A percentile compares a stretch with the other conserved stretches of the same genome.
These are phyloP conservation scores for Odiellus spinosus DNA, from an alignment of 2,888 invertebrate species.

Conservation along the genomic window DNA sequence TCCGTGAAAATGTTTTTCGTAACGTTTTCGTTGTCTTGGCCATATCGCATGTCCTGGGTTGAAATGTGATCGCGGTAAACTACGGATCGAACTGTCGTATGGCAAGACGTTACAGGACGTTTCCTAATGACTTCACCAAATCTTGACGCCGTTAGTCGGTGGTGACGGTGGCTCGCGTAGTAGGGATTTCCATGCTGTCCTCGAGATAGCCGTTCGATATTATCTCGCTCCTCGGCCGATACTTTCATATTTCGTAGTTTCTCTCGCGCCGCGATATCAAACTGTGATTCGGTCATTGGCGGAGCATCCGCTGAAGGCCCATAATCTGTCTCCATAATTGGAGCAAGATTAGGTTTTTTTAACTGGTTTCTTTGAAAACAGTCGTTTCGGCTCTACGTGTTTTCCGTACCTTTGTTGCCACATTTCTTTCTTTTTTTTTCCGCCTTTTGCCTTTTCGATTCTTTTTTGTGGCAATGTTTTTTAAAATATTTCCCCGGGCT, in stretches of 20 bases:
- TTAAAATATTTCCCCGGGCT: background rate
- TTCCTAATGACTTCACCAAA: background rate
- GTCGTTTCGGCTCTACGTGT: background rate
- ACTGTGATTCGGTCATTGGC: background rate
- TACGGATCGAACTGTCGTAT: background rate
- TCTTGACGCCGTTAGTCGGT: background rate
- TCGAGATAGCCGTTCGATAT: background rate
- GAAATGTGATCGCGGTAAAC: background rate
- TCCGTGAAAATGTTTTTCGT: background rate
- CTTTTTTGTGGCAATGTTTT: background rate
- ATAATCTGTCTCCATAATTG: background rate
- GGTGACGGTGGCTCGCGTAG: background rate
- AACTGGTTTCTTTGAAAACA: too few species aligned
- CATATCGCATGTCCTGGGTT: background rate
- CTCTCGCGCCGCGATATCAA: too few species aligned
- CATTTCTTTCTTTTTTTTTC: background rate
- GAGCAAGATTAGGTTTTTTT: too few species aligned
- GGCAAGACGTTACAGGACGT: background rate
- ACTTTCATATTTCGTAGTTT: background rate
- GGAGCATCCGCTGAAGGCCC: background rate
- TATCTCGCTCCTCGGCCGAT: background rate
- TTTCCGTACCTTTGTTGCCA: background rate
- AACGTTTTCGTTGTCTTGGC: background rate
- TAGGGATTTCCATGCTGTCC: background rate
- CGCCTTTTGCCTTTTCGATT: background rate